phyloP scores from a whole-genome alignment of 2,797 vertebrate species.

The Atherinosoma microstoma region DNA sequence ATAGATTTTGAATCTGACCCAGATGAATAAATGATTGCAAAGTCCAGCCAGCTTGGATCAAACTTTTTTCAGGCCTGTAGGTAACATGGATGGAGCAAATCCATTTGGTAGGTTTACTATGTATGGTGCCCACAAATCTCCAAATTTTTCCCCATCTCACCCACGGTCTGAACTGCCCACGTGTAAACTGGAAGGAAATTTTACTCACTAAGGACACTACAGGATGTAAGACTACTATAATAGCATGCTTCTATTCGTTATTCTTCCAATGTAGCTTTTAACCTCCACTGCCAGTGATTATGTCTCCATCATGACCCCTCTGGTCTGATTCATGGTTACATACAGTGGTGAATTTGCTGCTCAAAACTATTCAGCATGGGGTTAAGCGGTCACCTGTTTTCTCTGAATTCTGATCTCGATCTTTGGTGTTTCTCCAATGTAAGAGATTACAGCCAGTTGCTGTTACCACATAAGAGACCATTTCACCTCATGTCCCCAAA shows the following conservation, averaged over 20 bases:
- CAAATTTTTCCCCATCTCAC: background rate
- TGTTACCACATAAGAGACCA: constrained; percentile 13
- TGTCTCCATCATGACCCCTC: constrained; percentile 39
- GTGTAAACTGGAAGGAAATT: background rate
- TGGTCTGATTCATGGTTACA: constrained; percentile 51
- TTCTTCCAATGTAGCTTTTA: constrained; percentile 57
- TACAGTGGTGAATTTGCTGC: constrained; percentile 43
- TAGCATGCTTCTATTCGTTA: constrained; percentile 39
- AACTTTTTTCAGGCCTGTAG: background rate
- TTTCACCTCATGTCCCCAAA: constrained; percentile 32
- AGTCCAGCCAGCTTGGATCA: background rate
- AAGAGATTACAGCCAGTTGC: constrained; percentile 45
- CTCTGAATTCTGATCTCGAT: constrained; percentile 61
- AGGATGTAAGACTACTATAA: background rate
- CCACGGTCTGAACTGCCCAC: background rate
- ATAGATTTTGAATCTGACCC: background rate
- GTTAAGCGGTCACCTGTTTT: constrained; percentile 60
- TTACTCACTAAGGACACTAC: background rate
- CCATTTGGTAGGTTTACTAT: background rate
- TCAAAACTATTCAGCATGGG: constrained; percentile 37
- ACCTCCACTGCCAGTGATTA: constrained; percentile 33
- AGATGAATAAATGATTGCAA: background rate
- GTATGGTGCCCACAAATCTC: background rate
- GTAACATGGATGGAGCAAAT: background rate
- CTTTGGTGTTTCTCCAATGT: constrained; percentile 27